Evolutionary conservation across 2,797 vertebrate species (phyloP).

Genomic region (Paguma larvata): DNA sequence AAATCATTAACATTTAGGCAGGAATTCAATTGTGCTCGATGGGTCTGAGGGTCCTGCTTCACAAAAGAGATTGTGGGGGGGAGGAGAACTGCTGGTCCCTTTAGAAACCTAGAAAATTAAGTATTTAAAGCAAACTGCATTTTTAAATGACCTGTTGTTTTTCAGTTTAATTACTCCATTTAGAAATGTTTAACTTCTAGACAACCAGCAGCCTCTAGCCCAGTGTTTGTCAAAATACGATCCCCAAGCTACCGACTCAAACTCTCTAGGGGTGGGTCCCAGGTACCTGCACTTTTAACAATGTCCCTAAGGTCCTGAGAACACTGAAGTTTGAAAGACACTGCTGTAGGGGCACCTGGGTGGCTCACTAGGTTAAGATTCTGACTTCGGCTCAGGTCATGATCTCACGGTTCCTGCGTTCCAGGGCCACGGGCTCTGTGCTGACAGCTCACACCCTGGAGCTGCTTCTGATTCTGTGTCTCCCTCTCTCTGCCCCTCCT

Average conservation of each 20-base stretch:
- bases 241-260: neutral
- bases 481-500: no score
- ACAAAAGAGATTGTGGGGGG: neutral
- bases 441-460: no score
- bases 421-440: no score
- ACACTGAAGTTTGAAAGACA: neutral
- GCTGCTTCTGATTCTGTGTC: no score
- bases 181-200: constrained; percentile 44
- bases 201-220: neutral
- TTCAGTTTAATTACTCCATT: constrained; percentile 29
- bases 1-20: constrained; percentile 33
- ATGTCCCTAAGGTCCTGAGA: neutral
- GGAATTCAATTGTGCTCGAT: neutral
- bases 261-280: neutral
- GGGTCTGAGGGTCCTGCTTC: neutral
- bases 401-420: no score
- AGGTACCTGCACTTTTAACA: neutral
- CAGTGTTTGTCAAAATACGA: constrained; percentile 28
- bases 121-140: constrained; percentile 11
- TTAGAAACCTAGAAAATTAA: constrained; percentile 11
- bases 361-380: no score
- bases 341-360: neutral
- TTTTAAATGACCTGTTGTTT: constrained; percentile 2
- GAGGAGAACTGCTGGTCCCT: neutral
- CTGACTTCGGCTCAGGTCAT: no score